A percentile compares a stretch with the other conserved stretches of the same genome.
phyloP scores from a whole-genome alignment of 2,888 invertebrate species.

The Athetis lepigone region DNA sequence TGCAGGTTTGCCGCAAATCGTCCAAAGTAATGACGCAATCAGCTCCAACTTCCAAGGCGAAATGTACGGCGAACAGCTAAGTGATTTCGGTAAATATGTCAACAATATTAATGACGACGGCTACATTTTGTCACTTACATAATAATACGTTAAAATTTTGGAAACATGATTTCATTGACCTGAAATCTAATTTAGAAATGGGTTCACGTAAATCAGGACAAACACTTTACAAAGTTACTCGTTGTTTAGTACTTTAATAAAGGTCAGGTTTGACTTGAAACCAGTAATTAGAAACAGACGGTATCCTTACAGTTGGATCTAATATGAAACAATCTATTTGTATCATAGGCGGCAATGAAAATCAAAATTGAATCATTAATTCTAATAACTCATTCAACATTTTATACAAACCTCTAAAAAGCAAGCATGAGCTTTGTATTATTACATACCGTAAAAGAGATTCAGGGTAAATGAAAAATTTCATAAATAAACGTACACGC shows the following conservation, averaged over 20 bases:
- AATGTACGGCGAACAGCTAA: slow-evolving; percentile 85
- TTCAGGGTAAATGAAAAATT: neutral
- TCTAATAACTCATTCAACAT: neutral
- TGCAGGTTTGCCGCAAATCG: slow-evolving; percentile 81
- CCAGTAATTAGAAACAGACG: slow-evolving; percentile 10
- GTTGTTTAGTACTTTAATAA: slow-evolving; percentile 14
- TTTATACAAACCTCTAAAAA: neutral
- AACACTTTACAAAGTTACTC: slow-evolving; percentile 14
- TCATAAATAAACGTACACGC: neutral
- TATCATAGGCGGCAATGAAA: neutral
- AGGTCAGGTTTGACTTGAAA: slow-evolving; percentile 7
- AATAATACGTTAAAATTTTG: slow-evolving; percentile 10
- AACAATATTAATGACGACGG: slow-evolving; percentile 34
- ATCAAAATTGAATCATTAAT: slow-evolving; percentile 12
- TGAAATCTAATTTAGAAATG: slow-evolving; percentile 5
- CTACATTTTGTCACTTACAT: slow-evolving; percentile 20
- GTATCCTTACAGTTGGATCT: slow-evolving; percentile 5
- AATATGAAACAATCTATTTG: slow-evolving; percentile 20
- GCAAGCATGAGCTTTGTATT: neutral
- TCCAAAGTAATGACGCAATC: slow-evolving; percentile 81
- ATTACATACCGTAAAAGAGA: neutral
- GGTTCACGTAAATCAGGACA: slow-evolving; percentile 15
- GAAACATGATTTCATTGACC: slow-evolving; percentile 3
- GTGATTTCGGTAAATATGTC: slow-evolving; percentile 81
- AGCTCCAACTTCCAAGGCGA: slow-evolving; percentile 88